Conservation (phyloP, 2,113 vertebrate genomes). For the Paedocypris sp. region DNA sequence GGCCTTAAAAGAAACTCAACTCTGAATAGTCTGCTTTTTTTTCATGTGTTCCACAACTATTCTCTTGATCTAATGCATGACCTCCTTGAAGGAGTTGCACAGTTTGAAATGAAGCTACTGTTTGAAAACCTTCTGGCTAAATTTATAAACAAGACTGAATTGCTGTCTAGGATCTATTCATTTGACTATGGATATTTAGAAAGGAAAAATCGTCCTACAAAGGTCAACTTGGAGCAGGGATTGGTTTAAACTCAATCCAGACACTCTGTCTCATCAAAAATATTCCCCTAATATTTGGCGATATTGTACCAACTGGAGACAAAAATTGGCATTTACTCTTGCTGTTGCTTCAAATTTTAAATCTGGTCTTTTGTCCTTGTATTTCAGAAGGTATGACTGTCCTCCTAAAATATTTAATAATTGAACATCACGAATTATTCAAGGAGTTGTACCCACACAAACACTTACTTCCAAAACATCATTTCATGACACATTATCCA, state of each 20-base stretch:
- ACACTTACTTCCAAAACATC: conserved; percentile 33
- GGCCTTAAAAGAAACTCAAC: conserved; percentile 21
- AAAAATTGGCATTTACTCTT: conserved; percentile 21
- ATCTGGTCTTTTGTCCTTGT: conserved; percentile 21
- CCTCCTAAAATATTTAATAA: conserved; percentile 26
- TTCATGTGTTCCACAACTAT: conserved; percentile 29
- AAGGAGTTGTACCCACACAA: conserved; percentile 23
- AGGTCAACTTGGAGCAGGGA: conserved; percentile 24
- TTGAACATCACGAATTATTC: conserved; percentile 19
- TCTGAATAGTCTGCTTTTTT: conserved; percentile 28
- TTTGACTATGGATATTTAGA: conserved; percentile 31
- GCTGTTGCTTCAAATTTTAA: conserved; percentile 29
- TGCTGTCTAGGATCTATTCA: conserved; percentile 18
- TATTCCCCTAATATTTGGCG: conserved; percentile 33
- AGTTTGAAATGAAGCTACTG: conserved; percentile 32
- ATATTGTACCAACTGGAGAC: conserved; percentile 31
- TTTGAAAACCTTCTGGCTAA: conserved; percentile 26
- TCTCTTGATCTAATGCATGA: conserved; percentile 32
- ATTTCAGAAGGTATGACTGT: conserved; percentile 28
- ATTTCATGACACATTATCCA: conserved; percentile 31
- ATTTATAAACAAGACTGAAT: background rate
- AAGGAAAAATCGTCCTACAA: conserved; percentile 27
- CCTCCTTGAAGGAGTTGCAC: conserved; percentile 29
- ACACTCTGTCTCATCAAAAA: conserved; percentile 27
- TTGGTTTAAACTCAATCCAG: conserved; percentile 30